Conservation (phyloP, 2,113 vertebrate genomes). For the Brachyhypopomus occidentalis region DNA sequence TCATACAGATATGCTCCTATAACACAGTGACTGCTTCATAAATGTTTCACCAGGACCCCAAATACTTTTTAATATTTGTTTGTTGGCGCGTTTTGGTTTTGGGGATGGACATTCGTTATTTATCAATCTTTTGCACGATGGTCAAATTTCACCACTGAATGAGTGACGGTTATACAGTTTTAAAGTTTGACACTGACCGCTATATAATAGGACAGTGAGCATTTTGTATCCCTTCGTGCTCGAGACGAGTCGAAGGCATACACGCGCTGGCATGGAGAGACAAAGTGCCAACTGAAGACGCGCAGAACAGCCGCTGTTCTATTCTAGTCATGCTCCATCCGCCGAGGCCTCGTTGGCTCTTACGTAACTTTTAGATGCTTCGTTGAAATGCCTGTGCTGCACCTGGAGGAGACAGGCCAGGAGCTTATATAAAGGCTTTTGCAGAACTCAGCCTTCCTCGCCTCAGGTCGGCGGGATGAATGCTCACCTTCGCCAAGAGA, state of each 20-base stretch:
- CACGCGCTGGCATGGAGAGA: neutral
- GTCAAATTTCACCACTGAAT: neutral
- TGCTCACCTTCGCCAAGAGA: neutral
- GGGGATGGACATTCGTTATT: too few species aligned
- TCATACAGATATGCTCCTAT: neutral
- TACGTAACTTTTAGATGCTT: constrained; percentile 30
- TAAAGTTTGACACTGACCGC: neutral
- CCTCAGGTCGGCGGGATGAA: neutral
- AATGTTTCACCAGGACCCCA: too few species aligned
- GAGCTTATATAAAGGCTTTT: constrained; percentile 31
- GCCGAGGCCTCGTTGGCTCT: constrained; percentile 3
- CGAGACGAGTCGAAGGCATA: neutral
- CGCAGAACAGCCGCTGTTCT: constrained; percentile 8
- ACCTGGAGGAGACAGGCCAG: constrained; percentile 6
- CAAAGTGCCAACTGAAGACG: neutral
- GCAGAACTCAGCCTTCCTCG: neutral
- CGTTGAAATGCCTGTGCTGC: neutral
- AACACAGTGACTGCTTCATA: neutral
- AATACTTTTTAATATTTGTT: too few species aligned
- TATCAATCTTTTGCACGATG: neutral
- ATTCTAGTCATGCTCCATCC: constrained; percentile 18
- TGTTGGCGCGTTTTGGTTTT: too few species aligned
- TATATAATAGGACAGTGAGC: neutral
- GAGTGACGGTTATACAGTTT: neutral
- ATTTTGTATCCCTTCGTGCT: neutral